Evolutionary conservation across 2,888 invertebrate species (phyloP).

Genomic region (Drosophila cyrtoloma): DNA sequence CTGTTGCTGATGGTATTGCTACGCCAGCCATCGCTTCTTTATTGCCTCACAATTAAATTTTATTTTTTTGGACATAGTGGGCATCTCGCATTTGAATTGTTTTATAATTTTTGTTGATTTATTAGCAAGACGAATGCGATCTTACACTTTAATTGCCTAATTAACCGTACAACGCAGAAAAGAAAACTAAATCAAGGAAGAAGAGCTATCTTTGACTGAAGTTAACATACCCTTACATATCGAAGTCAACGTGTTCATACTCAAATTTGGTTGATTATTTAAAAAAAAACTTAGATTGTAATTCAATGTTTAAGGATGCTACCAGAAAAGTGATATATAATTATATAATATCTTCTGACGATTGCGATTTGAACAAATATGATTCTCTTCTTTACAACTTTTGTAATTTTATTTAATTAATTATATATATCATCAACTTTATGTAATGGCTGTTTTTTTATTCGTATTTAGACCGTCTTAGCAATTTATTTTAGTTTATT

Average conservation of each 20-base stretch:
- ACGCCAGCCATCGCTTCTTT: slow-evolving; percentile 28
- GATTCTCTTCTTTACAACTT: not conserved
- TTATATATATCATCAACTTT: not conserved
- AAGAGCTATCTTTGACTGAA: not conserved
- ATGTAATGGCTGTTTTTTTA: not conserved
- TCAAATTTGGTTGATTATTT: not conserved
- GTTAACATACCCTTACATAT: no score
- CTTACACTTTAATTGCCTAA: slow-evolving; percentile 62
- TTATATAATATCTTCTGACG: not conserved
- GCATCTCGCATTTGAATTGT: slow-evolving; percentile 53
- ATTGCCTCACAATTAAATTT: slow-evolving; percentile 67
- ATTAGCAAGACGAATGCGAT: slow-evolving; percentile 34
- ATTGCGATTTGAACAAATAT: not conserved
- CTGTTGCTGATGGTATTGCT: slow-evolving; percentile 3
- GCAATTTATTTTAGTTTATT: not conserved
- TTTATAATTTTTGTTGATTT: slow-evolving; percentile 70
- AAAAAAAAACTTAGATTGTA: not conserved
- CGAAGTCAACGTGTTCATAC: not conserved
- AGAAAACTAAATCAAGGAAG: not conserved
- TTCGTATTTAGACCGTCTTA: not conserved
- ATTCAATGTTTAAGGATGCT: not conserved
- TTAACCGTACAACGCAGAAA: slow-evolving; percentile 57
- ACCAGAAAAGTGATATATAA: not conserved
- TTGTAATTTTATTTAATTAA: not conserved
- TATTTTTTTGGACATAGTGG: slow-evolving; percentile 42